Conservation (phyloP, 2,888 invertebrate species). For the Galerucella nymphaeae region DNA sequence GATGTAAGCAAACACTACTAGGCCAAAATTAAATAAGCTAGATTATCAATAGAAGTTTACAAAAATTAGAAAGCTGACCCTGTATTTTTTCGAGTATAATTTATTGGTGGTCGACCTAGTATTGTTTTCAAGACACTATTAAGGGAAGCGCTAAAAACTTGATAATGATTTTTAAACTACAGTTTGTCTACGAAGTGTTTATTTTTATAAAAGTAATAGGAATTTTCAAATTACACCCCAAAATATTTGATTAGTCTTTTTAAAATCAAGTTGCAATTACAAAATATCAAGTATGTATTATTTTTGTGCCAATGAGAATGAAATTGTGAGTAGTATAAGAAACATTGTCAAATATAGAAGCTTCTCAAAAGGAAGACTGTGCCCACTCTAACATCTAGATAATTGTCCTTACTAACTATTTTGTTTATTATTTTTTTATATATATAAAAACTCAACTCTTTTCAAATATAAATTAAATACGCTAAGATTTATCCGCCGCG, state of each 20-base stretch:
- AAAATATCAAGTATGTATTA: background rate
- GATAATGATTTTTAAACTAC: slow-evolving; percentile 12
- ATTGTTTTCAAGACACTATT: slow-evolving; percentile 40
- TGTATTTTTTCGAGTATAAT: slow-evolving; percentile 12
- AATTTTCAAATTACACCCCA: no score
- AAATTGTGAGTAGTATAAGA: slow-evolving; percentile 8
- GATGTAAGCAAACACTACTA: slow-evolving; percentile 41
- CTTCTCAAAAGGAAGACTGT: slow-evolving; percentile 54
- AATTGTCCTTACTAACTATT: slow-evolving; percentile 38
- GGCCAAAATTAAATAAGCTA: slow-evolving; percentile 1
- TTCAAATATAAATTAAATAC: slow-evolving; percentile 45
- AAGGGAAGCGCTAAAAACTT: slow-evolving; percentile 49
- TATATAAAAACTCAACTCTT: slow-evolving; percentile 22
- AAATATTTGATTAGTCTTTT: background rate
- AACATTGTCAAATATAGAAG: slow-evolving; percentile 13
- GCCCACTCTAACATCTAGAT: slow-evolving; percentile 58
- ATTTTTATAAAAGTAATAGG: no score
- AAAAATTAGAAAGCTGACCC: slow-evolving; percentile 15
- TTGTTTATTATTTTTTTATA: slow-evolving; percentile 21
- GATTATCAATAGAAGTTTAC: background rate
- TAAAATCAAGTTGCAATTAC: background rate
- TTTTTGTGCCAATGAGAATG: background rate
- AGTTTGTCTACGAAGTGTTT: no score
- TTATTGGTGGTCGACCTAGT: slow-evolving; percentile 12
- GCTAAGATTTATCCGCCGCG: slow-evolving; percentile 59